A percentile compares a stretch with the other conserved stretches of the same genome.
Evolutionary conservation across 2,888 invertebrate genomes (phyloP).

Genomic region (Cerceris rybyensis): DNA sequence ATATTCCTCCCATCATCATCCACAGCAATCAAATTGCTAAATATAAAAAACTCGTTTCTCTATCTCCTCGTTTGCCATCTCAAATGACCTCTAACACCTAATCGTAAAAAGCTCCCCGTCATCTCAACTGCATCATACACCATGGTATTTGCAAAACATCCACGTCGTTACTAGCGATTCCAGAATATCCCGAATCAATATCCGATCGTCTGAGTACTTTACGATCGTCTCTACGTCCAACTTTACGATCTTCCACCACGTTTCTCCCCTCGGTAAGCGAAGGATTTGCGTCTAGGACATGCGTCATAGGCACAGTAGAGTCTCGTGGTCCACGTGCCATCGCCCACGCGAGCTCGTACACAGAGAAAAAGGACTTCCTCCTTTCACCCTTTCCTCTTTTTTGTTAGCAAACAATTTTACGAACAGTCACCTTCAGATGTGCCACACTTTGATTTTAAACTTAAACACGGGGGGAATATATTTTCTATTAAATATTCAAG

Average conservation of each 20-base stretch:
- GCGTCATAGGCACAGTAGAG: constrained; percentile 26
- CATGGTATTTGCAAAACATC: background rate
- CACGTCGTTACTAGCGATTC: background rate
- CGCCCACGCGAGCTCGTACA: constrained; percentile 32
- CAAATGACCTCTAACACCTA: too few relatives aligned
- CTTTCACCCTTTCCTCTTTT: constrained; percentile 44
- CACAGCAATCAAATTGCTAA: too few relatives aligned
- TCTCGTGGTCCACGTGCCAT: constrained; percentile 52
- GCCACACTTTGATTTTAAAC: too few relatives aligned
- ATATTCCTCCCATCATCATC: too few relatives aligned
- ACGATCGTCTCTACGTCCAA: constrained; percentile 50
- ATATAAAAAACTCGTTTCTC: background rate
- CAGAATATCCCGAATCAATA: constrained; percentile 42
- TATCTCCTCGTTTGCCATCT: background rate
- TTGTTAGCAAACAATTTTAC: constrained; percentile 51
- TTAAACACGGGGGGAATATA: too few relatives aligned
- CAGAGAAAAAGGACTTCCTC: constrained; percentile 21
- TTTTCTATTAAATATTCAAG: too few relatives aligned
- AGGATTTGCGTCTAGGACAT: constrained; percentile 16
- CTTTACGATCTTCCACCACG: constrained; percentile 51
- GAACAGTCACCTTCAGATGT: background rate
- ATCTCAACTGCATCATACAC: background rate
- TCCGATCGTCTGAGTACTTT: constrained; percentile 40
- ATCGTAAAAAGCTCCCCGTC: too few relatives aligned
- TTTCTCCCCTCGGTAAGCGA: constrained; percentile 20